These are phyloP conservation scores for Aphelocoma coerulescens DNA, from an alignment of 2,113 vertebrate species.

Conservation along the genomic window DNA sequence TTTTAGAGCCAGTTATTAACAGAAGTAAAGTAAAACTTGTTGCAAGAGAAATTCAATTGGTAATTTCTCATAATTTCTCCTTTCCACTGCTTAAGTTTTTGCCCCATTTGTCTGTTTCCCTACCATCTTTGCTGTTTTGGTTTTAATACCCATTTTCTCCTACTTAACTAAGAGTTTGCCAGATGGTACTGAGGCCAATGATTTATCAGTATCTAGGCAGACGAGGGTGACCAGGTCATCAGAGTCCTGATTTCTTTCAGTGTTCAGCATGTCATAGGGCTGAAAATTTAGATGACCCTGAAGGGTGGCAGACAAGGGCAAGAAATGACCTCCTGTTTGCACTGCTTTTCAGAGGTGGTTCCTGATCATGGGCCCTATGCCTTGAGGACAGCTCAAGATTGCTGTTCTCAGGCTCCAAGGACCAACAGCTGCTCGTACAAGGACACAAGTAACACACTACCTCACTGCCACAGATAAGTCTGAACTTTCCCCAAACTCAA, in stretches of 20 bases:
- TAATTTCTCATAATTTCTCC: not conserved
- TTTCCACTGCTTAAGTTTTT: not conserved
- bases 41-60: not conserved
- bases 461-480: not conserved
- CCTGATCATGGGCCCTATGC: not conserved
- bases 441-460: not conserved
- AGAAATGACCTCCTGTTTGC: not conserved
- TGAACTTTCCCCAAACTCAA: not conserved
- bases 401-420: not conserved
- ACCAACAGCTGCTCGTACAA: not conserved
- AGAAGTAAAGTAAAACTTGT: not conserved
- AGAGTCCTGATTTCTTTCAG: not conserved
- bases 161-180: not conserved
- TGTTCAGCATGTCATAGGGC: not conserved
- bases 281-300: not conserved
- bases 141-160: not conserved
- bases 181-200: not conserved
- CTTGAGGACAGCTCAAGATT: not conserved
- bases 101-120: not conserved
- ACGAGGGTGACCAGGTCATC: not conserved
- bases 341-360: not conserved
- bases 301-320: not conserved
- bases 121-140: not conserved
- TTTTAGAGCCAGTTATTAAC: not conserved
- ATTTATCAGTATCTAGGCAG: not conserved